phyloP scores from a whole-genome alignment of 1,140 invertebrate genomes.

The Danaus melanippus region DNA sequence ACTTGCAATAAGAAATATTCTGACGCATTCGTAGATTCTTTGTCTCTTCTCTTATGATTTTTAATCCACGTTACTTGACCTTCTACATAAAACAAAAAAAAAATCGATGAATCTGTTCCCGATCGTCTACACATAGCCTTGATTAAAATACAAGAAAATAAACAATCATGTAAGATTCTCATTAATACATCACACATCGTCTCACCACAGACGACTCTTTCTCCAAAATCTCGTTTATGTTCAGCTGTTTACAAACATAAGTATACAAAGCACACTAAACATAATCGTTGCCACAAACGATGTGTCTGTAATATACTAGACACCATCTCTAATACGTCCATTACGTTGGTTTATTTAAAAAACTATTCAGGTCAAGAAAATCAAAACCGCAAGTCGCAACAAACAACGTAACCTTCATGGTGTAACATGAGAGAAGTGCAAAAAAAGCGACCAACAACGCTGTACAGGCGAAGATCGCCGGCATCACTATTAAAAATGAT shows the following conservation, averaged over 20 bases:
- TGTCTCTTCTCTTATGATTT: too few species aligned
- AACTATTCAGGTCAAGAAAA: constrained; percentile 47
- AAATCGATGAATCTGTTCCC: not conserved
- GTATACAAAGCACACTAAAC: too few species aligned
- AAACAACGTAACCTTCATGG: constrained; percentile 36
- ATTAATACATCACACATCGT: too few species aligned
- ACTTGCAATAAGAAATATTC: too few species aligned
- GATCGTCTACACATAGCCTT: too few species aligned
- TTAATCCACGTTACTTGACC: not conserved
- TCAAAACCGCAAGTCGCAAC: constrained; percentile 35
- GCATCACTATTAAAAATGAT: not conserved
- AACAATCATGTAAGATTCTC: too few species aligned
- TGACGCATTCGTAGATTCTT: too few species aligned
- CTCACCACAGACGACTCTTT: too few species aligned
- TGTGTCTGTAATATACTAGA: constrained; percentile 7
- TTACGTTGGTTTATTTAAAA: constrained; percentile 6
- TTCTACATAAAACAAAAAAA: constrained; percentile 2
- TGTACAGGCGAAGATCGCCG: constrained; percentile 5
- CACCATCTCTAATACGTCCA: constrained; percentile 15
- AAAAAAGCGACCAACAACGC: constrained; percentile 1
- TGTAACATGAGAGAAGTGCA: constrained; percentile 21
- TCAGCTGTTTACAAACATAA: too few species aligned
- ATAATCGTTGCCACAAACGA: too few species aligned
- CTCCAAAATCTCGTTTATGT: too few species aligned
- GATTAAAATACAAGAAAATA: too few species aligned